Evolutionary conservation across 1,140 invertebrate genomes (phyloP), one percentile per base, ranked within the genome.

Genomic region (Saccostrea cuccullata): DNA sequence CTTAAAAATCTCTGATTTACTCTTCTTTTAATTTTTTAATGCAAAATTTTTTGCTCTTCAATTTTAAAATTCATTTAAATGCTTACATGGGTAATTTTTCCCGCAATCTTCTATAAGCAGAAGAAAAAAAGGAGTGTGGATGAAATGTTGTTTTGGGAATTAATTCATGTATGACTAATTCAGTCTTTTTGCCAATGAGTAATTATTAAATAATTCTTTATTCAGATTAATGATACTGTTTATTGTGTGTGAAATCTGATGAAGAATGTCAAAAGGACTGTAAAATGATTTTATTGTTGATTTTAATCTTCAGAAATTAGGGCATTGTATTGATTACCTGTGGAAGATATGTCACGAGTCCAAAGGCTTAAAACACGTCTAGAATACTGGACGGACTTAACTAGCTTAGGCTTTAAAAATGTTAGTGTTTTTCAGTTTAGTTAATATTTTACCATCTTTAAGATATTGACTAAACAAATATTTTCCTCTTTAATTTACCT

Each of bases 161-260:
- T 36, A 15, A 77, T 77, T 77, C 23, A 77, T 30, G 70, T 5
- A 17, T 30, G 70, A 77, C 70, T 30, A 30, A 36, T 77, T 77
- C 70, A 77, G 70, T 36, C 30, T 26, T 77, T 30, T 36, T 77
- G 17, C 17, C n/a, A 64, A 64, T 64, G 13, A 40, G 23, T 30
- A 36, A 12, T 26, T 36, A 77, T 77, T 77, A 77, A 77, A 26
- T 26, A 8, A 12, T 15, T n/a, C 70, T 17, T 30, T 77, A 36
- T 77, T 15, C 26, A 36, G 70, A 77, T 77, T 77, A 77, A 40
- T 77, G 70, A 77, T 77, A 30, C 26, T 36, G 11, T 36, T 64
- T 77, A 77, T 77, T 77, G 70, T 77, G 70, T 77, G 70, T 13
- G 70, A 77, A 77, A 77, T 77, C 70, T 77, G 70, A 77, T 77